Conservation (phyloP, 37 sponge, comb jelly and placozoan genomes). For the Spongilla lacustris region DNA sequence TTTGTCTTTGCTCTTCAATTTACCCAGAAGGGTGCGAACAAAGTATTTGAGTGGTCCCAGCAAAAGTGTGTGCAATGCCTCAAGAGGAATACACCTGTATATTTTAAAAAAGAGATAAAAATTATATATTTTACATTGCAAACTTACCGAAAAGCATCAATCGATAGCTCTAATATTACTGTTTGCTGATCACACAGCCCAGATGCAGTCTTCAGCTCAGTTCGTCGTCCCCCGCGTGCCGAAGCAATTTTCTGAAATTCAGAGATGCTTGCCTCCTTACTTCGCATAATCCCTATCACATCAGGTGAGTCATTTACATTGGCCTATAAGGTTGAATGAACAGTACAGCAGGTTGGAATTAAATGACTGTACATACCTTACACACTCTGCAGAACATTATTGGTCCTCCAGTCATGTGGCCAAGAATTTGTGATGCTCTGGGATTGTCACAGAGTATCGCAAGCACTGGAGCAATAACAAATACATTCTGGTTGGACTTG, state of each 20-base stretch:
- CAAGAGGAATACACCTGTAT: conserved; percentile 50
- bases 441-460: conserved; percentile 36
- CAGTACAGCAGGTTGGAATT: no score
- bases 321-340: no score
- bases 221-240: conserved; percentile 1
- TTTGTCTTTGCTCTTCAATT: conserved; percentile 15
- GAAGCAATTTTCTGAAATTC: not conserved
- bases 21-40: conserved; percentile 8
- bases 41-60: conserved; percentile 59
- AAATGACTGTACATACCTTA: conserved; percentile 22
- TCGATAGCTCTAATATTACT: not conserved
- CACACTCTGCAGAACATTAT: conserved; percentile 51
- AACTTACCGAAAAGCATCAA: conserved; percentile 3
- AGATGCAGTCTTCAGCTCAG: conserved; percentile 3
- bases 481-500: conserved; percentile 11
- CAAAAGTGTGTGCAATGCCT: conserved; percentile 46
- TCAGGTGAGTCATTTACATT: no score
- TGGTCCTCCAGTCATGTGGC: conserved; percentile 32
- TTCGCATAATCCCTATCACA: not conserved
- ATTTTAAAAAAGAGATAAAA: not conserved
- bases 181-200: not conserved
- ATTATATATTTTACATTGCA: not conserved
- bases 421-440: conserved; percentile 32
- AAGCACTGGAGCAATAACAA: conserved; percentile 42
- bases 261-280: not conserved